Conservation (phyloP, 1,140 invertebrate genomes). For the Apis laboriosa region DNA sequence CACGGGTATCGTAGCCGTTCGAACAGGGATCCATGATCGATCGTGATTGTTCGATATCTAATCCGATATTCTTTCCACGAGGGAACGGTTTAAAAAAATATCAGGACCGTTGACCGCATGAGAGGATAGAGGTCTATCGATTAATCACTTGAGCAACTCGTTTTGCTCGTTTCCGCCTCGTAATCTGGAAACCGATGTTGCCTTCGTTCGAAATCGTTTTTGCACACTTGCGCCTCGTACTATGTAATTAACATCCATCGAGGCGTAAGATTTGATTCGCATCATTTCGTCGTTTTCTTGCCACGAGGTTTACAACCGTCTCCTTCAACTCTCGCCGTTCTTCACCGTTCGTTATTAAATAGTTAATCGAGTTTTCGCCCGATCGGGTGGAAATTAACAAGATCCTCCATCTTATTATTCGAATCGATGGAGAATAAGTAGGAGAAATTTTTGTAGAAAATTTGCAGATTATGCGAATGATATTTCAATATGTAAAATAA, state of each 20-base stretch:
- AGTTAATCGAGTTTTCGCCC: constrained; percentile 20
- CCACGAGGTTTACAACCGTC: background rate
- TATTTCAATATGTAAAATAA: no score
- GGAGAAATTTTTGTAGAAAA: no score
- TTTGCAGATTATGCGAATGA: no score
- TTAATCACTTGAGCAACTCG: constrained; percentile 29
- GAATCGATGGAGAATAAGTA: no score
- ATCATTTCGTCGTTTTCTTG: constrained; percentile 42
- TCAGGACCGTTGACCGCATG: background rate
- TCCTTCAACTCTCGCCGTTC: background rate
- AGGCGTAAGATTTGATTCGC: constrained; percentile 57
- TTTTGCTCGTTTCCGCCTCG: constrained; percentile 21
- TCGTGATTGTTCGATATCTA: background rate
- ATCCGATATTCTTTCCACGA: background rate
- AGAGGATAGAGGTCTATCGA: constrained; percentile 26
- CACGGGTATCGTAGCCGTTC: background rate
- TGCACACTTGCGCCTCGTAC: constrained; percentile 17
- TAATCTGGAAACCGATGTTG: constrained; percentile 36
- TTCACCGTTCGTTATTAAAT: background rate
- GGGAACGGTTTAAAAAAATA: constrained; percentile 1
- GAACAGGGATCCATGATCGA: constrained; percentile 12
- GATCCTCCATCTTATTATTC: background rate
- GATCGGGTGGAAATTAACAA: constrained; percentile 1
- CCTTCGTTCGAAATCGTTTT: constrained; percentile 17
- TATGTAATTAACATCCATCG: constrained; percentile 53